A percentile compares a stretch with the other conserved stretches of the same genome.
Conservation (phyloP, 2,797 vertebrate genomes). For the Prionace glauca region DNA sequence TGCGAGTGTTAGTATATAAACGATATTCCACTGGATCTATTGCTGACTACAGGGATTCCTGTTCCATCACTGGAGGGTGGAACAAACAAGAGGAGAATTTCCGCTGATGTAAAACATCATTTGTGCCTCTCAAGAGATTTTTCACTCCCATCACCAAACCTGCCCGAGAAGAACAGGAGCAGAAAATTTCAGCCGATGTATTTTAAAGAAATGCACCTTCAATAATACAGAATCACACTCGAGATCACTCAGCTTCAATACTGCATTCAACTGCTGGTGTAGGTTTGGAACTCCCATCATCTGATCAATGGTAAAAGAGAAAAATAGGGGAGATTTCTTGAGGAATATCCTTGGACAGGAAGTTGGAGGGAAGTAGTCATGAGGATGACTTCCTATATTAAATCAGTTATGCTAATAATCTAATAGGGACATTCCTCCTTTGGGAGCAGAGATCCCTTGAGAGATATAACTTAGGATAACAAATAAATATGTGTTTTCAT, state of each 20-base stretch:
- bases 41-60: too few relatives aligned
- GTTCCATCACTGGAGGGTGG: too few relatives aligned
- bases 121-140: too few relatives aligned
- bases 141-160: too few relatives aligned
- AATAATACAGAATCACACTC: not conserved
- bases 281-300: not conserved
- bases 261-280: too few relatives aligned
- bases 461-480: not conserved
- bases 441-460: not conserved
- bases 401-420: not conserved
- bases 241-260: not conserved
- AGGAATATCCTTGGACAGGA: not conserved
- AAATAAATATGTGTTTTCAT: not conserved
- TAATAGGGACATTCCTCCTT: not conserved
- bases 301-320: not conserved
- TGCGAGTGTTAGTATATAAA: not conserved
- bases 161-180: too few relatives aligned
- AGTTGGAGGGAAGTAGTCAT: not conserved
- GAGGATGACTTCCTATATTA: not conserved
- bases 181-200: too few relatives aligned
- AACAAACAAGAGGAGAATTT: too few relatives aligned
- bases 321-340: not conserved
- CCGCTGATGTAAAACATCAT: too few relatives aligned
- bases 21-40: not conserved
- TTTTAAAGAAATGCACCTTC: not conserved